Base-by-base conservation (phyloP, 2,888 invertebrate genomes). In the Clitarchus hookeri region DNA sequence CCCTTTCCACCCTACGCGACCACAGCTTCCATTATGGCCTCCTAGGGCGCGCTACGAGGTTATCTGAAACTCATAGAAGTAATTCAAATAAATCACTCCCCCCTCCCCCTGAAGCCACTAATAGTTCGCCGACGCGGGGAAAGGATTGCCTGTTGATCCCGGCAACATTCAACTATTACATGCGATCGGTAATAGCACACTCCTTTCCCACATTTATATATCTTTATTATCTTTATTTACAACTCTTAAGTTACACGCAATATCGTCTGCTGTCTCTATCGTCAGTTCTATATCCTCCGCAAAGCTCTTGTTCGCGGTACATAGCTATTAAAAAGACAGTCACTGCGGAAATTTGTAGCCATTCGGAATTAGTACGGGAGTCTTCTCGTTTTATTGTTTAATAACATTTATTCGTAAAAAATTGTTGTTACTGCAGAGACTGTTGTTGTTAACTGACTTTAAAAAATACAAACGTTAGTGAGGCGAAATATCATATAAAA, bases 41-140 rank as follows among this genome's bases (percentile, higher is more conserved):
- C 65, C 65, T 16, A 48, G 48, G 16, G 48, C 48, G 79, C 79
- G 79, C 27, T 25, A 13, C 26, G 79, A 79, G 79, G 79, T 79
- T 79, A 79, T 79, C 82, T 82, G 44, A 36, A 82, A 82, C 82
- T 82, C 82, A n/a, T 82, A 36, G 82, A 82, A 82, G 82, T 82
- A 82, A 82, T 82, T 82, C 13, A 27, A 26, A 82, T 82, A 82
- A 82, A 82, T 82, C 82, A 82, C 44, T 82, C 8, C 82, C 82
- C 82, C 8, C 36, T n/a, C 27, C 82, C 82, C 36, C 6, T 12
- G 36, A 26, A 82, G 82, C 82, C 19, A 65, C 65, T 6, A 36
- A 13, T n/a, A 79, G 13, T 23, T 36, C 36, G 23, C 6, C 44
- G 8, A 9, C 4, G 79, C 36, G 82, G 27, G 36, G 65, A 26